Percentiles rank a stretch among this genome's conserved stretches.
Conservation (phyloP, 1,140 invertebrate species). For the Wiebesia pumilae region DNA sequence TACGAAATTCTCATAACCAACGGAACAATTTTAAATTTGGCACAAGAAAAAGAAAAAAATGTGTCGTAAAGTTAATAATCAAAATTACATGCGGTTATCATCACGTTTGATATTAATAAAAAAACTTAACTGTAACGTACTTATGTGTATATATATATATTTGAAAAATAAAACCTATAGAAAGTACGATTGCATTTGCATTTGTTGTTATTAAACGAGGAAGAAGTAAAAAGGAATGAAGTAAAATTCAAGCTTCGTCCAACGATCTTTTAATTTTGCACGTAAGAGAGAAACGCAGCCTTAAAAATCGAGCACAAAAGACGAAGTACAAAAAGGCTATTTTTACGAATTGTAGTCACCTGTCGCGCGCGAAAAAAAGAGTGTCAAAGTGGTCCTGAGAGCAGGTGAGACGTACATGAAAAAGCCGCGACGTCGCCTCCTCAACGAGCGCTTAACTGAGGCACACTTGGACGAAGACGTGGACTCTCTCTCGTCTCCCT, state of each 20-base stretch:
- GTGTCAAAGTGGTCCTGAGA: background rate
- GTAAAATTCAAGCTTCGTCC: background rate
- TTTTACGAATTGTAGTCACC: conserved; percentile 25
- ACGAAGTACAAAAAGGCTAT: background rate
- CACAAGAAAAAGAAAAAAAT: background rate
- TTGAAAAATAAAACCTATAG: no score
- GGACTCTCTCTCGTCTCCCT: background rate
- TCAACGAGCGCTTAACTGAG: conserved; percentile 14
- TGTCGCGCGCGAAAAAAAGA: conserved; percentile 7
- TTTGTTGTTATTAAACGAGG: background rate
- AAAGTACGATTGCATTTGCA: background rate
- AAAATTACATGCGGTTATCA: background rate
- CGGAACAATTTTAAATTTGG: conserved; percentile 10
- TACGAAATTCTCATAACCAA: background rate
- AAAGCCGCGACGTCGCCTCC: background rate
- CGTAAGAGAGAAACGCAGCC: background rate
- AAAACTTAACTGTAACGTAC: no score
- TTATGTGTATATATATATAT: no score
- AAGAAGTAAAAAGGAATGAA: background rate
- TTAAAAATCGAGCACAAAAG: background rate
- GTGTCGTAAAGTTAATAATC: background rate
- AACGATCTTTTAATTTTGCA: background rate
- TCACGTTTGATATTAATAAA: no score
- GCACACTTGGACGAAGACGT: background rate
- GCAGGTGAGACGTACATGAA: background rate